phyloP scores from a whole-genome alignment of 1,140 invertebrate genomes.

The Diabrotica undecimpunctata region DNA sequence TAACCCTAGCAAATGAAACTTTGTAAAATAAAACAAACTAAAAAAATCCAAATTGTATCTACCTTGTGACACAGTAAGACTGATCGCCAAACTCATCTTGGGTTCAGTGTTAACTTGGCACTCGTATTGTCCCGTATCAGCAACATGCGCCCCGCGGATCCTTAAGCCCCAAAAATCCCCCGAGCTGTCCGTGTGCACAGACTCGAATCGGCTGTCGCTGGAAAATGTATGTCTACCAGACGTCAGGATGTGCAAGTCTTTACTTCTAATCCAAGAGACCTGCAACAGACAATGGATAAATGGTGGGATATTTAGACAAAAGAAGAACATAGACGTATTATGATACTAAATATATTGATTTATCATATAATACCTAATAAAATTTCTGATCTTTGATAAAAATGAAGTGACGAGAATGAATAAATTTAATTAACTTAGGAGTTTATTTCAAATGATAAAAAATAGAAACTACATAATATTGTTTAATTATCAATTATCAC shows the following conservation, averaged over 20 bases:
- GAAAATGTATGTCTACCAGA: constrained; percentile 67
- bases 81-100: constrained; percentile 68
- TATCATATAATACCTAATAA: too few species aligned
- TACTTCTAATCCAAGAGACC: constrained; percentile 74
- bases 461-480: too few species aligned
- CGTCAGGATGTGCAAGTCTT: constrained; percentile 72
- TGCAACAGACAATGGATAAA: constrained; percentile 42
- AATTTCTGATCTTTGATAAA: too few species aligned
- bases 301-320: too few species aligned
- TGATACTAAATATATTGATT: too few species aligned
- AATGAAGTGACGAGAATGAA: too few species aligned
- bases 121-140: constrained; percentile 71
- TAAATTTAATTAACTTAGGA: too few species aligned
- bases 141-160: constrained; percentile 59
- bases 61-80: constrained; percentile 51
- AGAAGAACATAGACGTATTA: too few species aligned
- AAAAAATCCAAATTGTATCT: background rate
- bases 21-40: too few species aligned
- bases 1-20: too few species aligned
- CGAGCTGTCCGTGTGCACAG: constrained; percentile 53
- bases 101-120: constrained; percentile 78
- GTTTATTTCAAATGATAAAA: too few species aligned
- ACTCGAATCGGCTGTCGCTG: constrained; percentile 64
- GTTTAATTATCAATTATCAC: too few species aligned
- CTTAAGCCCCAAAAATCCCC: constrained; percentile 63